Base-by-base conservation (phyloP, 2,797 vertebrate species). In the Etheostoma nigrum region DNA sequence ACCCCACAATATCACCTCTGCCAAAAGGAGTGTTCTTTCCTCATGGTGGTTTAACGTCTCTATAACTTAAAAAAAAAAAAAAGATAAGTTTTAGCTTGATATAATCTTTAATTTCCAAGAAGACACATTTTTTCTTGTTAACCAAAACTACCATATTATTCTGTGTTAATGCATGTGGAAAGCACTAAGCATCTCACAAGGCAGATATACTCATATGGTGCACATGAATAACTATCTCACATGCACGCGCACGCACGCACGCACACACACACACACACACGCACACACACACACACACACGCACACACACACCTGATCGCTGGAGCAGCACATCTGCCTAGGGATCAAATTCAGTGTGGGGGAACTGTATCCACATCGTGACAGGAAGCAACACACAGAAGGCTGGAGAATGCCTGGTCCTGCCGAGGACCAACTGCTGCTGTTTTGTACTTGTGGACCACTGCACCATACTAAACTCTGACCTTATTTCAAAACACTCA, bases 311-410 rank as follows among this genome's bases (percentile, higher is more conserved):
- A 74, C 71, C 67, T 83, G 73, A 86, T 79, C 62, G 59, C 82
- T 80, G 89, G 85, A 92, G 91, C 92, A 85, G 85, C 86, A 94
- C 93, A 93, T 92, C 91, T 95, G 94, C 94, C 90, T 76, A 74
- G 74, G 83, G 91, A 79, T 81, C 91, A 89, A 88, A 91, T 93
- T 96, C 89, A 94, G 95, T 95, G 95, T 94, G 87, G 79, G 87
- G 94, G 93, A 96, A 95, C 82, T 76, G 86, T 92, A 96, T 95
- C 95, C 92, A 93, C 91, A 89, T 95, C 93, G 93, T 95, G 94
- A 94, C 94, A 95, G 93, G 93, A 95, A 95, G 93, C 91, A 82
- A 82, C 16, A 16, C 79, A 78, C 85, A 83, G 81, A 80, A 76
- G 72, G 76, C 85, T 81, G 82, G 79, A 89, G 78, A 82, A 89